phyloP scores from a whole-genome alignment of 2,113 vertebrate genomes.

The Falco punctatus region DNA sequence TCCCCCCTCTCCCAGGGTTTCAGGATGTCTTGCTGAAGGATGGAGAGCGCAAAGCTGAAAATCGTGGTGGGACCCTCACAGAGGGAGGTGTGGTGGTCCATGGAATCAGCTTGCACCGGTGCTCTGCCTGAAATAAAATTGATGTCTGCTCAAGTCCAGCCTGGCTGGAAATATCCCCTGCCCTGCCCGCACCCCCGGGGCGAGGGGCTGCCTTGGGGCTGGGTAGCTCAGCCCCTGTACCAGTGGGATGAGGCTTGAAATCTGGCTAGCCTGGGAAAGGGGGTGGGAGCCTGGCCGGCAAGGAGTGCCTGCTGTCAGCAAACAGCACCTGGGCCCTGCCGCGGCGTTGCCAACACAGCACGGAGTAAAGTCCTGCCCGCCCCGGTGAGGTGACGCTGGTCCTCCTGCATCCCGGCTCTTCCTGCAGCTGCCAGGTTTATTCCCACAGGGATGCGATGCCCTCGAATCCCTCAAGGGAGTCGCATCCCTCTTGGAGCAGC shows the following conservation, averaged over 20 bases:
- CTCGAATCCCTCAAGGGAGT: background rate
- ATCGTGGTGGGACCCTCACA: accelerated
- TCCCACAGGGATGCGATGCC: background rate
- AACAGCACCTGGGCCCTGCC: background rate
- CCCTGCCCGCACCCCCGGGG: accelerated
- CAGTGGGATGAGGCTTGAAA: background rate
- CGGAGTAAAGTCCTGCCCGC: background rate
- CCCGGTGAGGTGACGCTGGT: accelerated
- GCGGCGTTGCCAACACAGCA: accelerated
- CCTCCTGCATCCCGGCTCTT: background rate
- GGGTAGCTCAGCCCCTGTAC: background rate
- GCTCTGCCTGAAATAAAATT: background rate
- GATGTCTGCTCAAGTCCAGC: background rate
- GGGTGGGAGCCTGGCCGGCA: background rate
- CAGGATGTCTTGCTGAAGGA: background rate
- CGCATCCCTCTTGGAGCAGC: accelerated
- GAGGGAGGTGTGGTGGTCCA: background rate
- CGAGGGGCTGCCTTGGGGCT: background rate
- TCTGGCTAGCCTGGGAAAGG: accelerated
- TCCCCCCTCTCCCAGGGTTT: background rate
- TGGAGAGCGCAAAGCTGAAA: background rate
- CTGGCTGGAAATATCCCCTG: background rate
- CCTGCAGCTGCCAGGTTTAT: accelerated
- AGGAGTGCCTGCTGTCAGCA: background rate
- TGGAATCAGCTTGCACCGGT: accelerated